A percentile compares a stretch with the other conserved stretches of the same genome.
Conservation (phyloP, 1,140 invertebrate species). For the Amyelois transitella region DNA sequence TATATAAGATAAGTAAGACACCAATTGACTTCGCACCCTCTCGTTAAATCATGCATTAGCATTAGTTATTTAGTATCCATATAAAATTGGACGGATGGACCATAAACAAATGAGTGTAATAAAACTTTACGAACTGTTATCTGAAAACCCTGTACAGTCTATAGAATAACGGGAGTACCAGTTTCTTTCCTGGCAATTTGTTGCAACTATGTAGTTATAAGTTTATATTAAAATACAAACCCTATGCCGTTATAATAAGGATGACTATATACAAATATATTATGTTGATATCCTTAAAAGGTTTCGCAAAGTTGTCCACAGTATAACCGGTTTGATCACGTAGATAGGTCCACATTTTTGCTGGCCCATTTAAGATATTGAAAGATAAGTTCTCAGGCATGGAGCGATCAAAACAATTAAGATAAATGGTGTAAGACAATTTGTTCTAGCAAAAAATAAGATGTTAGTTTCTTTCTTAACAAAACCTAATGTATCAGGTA, state of each 20-base stretch:
- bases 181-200: conserved; percentile 15
- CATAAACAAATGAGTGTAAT: background rate
- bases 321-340: background rate
- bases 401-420: background rate
- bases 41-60: too few relatives aligned
- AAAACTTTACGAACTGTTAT: background rate
- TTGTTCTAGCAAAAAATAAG: background rate
- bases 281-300: background rate
- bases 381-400: background rate
- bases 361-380: too few relatives aligned
- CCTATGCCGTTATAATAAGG: background rate
- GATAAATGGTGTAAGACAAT: background rate
- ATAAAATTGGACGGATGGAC: too few relatives aligned
- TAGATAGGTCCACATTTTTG: background rate
- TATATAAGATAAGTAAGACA: too few relatives aligned
- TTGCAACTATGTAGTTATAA: conserved; percentile 7
- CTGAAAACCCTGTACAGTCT: background rate
- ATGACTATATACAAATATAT: conserved; percentile 11
- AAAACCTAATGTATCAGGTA: too few relatives aligned
- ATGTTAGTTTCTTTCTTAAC: too few relatives aligned
- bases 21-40: too few relatives aligned
- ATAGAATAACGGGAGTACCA: conserved; percentile 15
- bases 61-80: too few relatives aligned
- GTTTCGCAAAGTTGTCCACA: background rate
- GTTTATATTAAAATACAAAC: conserved; percentile 1